Evolutionary conservation across 1,140 invertebrate genomes (phyloP).

Genomic region (fruit fly (Drosophila melanogaster)): DNA sequence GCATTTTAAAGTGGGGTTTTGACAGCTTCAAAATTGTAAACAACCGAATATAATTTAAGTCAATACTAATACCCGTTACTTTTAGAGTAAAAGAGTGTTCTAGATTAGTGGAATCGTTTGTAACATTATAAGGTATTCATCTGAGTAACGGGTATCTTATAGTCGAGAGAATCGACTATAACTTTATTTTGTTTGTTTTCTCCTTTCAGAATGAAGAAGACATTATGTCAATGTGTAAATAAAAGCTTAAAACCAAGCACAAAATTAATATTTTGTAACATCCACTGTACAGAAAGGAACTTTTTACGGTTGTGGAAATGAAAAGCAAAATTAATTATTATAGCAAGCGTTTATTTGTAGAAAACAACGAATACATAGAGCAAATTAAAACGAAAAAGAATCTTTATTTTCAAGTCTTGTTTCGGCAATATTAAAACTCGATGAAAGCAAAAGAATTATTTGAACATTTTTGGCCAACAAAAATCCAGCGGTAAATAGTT

Average conservation of each 20-base stretch:
- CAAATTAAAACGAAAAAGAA: constrained; percentile 18
- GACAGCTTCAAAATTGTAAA: constrained; percentile 1
- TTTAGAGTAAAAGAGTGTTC: too few relatives aligned
- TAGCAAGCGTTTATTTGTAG: constrained; percentile 58
- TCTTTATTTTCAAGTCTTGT: constrained; percentile 16
- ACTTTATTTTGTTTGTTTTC: too few relatives aligned
- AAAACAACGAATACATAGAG: constrained; percentile 18
- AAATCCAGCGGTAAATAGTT: constrained; percentile 83
- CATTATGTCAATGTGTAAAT: constrained; percentile 45
- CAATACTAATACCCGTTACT: too few relatives aligned
- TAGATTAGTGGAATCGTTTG: too few relatives aligned
- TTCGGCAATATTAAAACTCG: constrained; percentile 26
- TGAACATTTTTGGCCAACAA: constrained; percentile 81
- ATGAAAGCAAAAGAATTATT: constrained; percentile 58
- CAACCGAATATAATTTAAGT: background rate
- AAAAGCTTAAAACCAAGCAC: constrained; percentile 3
- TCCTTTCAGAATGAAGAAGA: background rate
- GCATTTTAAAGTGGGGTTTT: constrained; percentile 42
- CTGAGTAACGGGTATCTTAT: too few relatives aligned
- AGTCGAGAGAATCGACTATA: too few relatives aligned
- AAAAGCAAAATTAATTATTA: constrained; percentile 68
- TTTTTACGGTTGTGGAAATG: constrained; percentile 80
- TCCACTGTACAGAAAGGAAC: constrained; percentile 69
- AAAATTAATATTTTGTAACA: constrained; percentile 25
- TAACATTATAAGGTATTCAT: too few relatives aligned